Evolutionary conservation across 2,888 invertebrate genomes (phyloP).

Genomic region (Drosophila helvetica): DNA sequence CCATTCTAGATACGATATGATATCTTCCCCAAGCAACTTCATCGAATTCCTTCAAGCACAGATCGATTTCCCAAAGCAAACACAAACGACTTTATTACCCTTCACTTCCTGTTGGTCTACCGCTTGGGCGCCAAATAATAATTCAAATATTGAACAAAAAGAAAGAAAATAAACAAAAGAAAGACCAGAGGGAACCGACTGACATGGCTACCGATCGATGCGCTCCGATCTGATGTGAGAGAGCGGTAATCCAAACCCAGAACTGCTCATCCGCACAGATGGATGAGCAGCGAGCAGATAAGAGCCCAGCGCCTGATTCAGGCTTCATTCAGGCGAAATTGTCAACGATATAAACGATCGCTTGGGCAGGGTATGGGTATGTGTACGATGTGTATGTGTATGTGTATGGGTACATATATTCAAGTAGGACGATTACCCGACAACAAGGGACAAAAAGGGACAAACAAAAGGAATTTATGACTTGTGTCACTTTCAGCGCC

Average conservation of each 20-base stretch:
- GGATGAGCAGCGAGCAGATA: conserved; percentile 47
- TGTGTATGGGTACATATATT: conserved; percentile 38
- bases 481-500: conserved; percentile 81
- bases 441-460: conserved; percentile 22
- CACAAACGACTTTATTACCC: conserved; percentile 51
- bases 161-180: conserved; percentile 34
- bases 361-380: conserved; percentile 5
- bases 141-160: conserved; percentile 52
- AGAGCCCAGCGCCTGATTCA: conserved; percentile 61
- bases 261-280: conserved; percentile 53
- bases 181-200: conserved; percentile 62
- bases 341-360: conserved; percentile 55
- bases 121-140: conserved; percentile 64
- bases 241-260: conserved; percentile 56
- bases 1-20: background rate
- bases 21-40: background rate
- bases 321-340: conserved; percentile 69
- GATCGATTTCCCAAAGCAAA: background rate
- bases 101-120: conserved; percentile 64
- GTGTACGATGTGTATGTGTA: conserved; percentile 4
- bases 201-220: conserved; percentile 71
- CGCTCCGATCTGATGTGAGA: conserved; percentile 21
- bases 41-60: conserved; percentile 30
- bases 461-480: conserved; percentile 79
- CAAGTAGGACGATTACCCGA: conserved; percentile 36